Base-by-base conservation (phyloP, 2,888 invertebrate species). In the Patella depressa region DNA sequence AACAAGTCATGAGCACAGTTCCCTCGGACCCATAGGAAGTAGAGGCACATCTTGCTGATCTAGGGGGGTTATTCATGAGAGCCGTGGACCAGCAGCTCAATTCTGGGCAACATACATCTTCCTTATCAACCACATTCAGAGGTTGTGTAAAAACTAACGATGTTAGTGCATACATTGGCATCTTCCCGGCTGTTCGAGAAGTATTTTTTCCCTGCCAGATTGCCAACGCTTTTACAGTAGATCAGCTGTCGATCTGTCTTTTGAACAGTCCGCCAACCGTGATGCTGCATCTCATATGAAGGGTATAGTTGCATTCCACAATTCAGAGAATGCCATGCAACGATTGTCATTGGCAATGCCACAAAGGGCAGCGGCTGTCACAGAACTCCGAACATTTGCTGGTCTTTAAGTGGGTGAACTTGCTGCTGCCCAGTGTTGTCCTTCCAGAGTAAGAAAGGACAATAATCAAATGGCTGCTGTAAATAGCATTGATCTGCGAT, bases 101-200 rank as follows among this genome's bases (percentile, higher is more conserved):
- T 76, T 73, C 55, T 74, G 73, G 73, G 77, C 45, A 1, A 69
- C 74, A 11, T 77, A 77, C 45, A 29, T 77, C 12, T 77, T 53
- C 59, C 73, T 77, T 7, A 74, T 77, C 77, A 77, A 77, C 53
- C 45, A 73, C 45, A 53, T 77, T 12, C 70, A 77, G 34, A 7
- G 77, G 77, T 5, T 59, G 69, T 70, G 70, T 77, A 9, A 65
- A 74, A n/a, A 74, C 77, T n/a, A 80, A 80, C 73, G 80, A 78
- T 74, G 74, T 79, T 24, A 45, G 34, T 19, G 76, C 57, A 12
- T 73, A 78, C 34, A 65, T 77, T 15, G 15, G 59, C 1, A 17
- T 78, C 17, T 76, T 78, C n/a, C 78, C 78, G 1, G 53, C 19
- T 24, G 45, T 77, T 11, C 53, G 74, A 2, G 77, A 55, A 3